Conservation (phyloP, 1,140 invertebrate species). For the Lutraria rhynchaena region DNA sequence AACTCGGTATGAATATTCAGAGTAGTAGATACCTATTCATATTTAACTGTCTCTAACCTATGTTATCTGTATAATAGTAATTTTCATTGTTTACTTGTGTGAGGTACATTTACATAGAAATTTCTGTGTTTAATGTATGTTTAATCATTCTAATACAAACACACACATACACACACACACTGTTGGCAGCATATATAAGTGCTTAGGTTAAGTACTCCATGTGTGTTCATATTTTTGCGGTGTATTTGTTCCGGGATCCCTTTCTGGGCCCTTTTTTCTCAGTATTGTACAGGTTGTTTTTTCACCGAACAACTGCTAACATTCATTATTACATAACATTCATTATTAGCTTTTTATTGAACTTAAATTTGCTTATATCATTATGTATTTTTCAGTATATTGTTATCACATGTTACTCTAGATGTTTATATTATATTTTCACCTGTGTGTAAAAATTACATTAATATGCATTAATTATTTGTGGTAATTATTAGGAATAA, state of each 20-base stretch:
- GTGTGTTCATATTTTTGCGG: constrained; percentile 50
- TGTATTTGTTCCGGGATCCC: constrained; percentile 28
- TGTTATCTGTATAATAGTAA: too few relatives aligned
- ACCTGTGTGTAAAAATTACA: neutral
- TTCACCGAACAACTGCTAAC: neutral
- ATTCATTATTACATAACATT: constrained; percentile 1
- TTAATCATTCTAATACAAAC: neutral
- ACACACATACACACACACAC: neutral
- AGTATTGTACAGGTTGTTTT: constrained; percentile 50
- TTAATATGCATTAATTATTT: too few relatives aligned
- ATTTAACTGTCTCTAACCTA: too few relatives aligned
- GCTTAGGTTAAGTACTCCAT: constrained; percentile 34
- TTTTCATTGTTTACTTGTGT: too few relatives aligned
- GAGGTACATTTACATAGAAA: too few relatives aligned
- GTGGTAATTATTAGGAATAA: constrained; percentile 18
- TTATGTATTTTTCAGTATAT: neutral
- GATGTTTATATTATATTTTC: constrained; percentile 10
- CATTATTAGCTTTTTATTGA: constrained; percentile 3
- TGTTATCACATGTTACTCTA: neutral
- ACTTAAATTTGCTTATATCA: neutral
- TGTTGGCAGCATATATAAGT: constrained; percentile 32
- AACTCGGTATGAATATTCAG: too few relatives aligned
- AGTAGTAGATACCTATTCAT: too few relatives aligned
- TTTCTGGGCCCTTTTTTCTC: constrained; percentile 21
- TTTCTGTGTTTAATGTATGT: neutral